Percentiles rank a stretch among this genome's conserved stretches.
Conservation (phyloP, 2,888 invertebrate species). For the Acronicta leporina region DNA sequence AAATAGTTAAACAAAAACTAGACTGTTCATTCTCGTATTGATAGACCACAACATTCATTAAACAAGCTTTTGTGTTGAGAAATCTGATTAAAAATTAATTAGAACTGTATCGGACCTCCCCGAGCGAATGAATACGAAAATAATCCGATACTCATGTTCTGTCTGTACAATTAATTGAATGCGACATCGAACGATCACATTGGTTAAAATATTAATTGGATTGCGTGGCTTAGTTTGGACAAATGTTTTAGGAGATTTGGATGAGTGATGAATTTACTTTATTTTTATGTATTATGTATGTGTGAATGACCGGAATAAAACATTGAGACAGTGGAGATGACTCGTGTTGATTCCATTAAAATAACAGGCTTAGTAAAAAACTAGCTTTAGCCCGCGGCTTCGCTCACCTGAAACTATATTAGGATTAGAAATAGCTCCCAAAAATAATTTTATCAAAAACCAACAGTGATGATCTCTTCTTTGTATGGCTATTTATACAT, state of each 20-base stretch:
- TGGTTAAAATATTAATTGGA: conserved; percentile 65
- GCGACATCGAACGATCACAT: conserved; percentile 48
- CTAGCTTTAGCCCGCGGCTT: no score
- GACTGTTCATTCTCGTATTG: conserved; percentile 4
- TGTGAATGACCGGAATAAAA: not conserved
- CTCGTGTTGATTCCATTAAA: no score
- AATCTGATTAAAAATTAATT: conserved; percentile 53
- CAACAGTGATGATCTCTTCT: no score
- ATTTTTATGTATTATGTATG: no score
- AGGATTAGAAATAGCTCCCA: no score
- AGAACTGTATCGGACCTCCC: conserved; percentile 39
- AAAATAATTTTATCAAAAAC: no score
- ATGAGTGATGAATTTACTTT: conserved; percentile 19
- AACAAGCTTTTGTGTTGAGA: conserved; percentile 36
- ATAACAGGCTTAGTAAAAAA: no score
- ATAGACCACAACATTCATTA: conserved; percentile 28
- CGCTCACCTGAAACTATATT: no score
- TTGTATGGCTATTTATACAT: no score
- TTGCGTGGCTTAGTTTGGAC: conserved; percentile 37
- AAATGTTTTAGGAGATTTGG: conserved; percentile 23
- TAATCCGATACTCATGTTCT: conserved; percentile 55
- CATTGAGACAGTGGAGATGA: no score
- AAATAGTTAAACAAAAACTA: conserved; percentile 20
- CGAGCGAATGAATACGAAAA: conserved; percentile 52
- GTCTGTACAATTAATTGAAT: conserved; percentile 62